A percentile compares a stretch with the other conserved stretches of the same genome.
Evolutionary conservation across 2,113 vertebrate genomes (phyloP).

Genomic region (Eublepharis macularius): DNA sequence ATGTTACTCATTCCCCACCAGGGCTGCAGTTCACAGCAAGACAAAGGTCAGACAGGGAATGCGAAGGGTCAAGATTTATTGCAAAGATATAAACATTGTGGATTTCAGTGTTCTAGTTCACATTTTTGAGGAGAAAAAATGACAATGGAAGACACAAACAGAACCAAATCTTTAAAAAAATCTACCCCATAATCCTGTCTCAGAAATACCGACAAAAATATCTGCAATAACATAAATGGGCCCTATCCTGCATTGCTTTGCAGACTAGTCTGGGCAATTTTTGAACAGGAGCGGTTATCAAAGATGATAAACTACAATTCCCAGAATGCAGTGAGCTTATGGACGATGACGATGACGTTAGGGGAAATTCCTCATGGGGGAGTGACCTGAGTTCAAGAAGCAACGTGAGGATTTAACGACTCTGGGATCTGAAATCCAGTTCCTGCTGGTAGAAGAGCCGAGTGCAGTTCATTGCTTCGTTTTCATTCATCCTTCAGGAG

Average conservation of each 20-base stretch:
- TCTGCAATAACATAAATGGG: too few relatives aligned
- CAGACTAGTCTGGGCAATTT: too few relatives aligned
- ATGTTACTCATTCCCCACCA: neutral
- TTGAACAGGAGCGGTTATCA: neutral
- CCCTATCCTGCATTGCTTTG: too few relatives aligned
- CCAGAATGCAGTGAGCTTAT: neutral
- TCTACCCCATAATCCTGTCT: too few relatives aligned
- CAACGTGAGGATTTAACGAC: too few relatives aligned
- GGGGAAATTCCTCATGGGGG: neutral
- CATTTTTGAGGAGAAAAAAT: neutral
- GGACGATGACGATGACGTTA: neutral
- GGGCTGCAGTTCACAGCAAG: neutral
- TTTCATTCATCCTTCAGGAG: too few relatives aligned
- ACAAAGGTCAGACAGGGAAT: neutral
- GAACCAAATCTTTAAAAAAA: too few relatives aligned
- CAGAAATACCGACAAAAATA: too few relatives aligned
- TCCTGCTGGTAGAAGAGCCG: too few relatives aligned
- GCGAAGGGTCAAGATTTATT: neutral
- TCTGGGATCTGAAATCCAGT: neutral
- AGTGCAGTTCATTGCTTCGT: neutral
- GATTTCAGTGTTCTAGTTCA: neutral
- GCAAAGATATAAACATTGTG: neutral
- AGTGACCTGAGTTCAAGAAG: neutral
- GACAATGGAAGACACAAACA: too few relatives aligned
- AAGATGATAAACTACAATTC: neutral